phyloP scores from a whole-genome alignment of 1,140 invertebrate genomes.

The Eupristina koningsbergeri region DNA sequence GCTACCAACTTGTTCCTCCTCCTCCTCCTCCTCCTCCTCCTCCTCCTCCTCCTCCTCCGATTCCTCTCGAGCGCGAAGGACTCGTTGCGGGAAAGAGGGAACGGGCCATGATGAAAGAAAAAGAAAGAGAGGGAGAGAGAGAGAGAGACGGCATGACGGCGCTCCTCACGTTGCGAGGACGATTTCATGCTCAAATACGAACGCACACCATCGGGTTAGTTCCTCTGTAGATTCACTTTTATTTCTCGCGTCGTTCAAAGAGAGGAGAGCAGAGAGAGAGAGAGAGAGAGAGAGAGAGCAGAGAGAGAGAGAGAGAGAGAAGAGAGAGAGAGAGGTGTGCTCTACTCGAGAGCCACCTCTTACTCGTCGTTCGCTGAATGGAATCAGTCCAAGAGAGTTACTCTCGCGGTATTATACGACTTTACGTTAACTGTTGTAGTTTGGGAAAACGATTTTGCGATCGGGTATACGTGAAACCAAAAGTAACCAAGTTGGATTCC shows the following conservation, averaged over 20 bases:
- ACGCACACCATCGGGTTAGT: background rate
- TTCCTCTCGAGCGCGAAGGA: constrained; percentile 50
- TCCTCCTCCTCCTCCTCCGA: constrained; percentile 31
- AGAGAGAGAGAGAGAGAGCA: background rate
- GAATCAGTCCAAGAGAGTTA: background rate
- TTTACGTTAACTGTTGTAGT: background rate
- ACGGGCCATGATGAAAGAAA: background rate
- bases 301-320: background rate
- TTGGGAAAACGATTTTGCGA: background rate
- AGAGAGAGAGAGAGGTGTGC: background rate
- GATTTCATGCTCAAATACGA: constrained; percentile 33
- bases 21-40: constrained; percentile 4
- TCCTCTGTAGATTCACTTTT: background rate
- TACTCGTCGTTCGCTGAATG: background rate
- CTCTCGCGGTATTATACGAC: background rate
- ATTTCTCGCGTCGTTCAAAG: background rate
- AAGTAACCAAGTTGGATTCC: background rate
- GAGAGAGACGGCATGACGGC: constrained; percentile 60
- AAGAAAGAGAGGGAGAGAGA: constrained; percentile 50
- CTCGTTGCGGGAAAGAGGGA: constrained; percentile 23
- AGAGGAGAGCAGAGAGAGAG: background rate
- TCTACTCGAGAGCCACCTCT: background rate
- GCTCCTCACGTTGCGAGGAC: constrained; percentile 62
- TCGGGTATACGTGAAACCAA: background rate
- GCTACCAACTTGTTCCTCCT: background rate